phyloP scores from a whole-genome alignment of 1,140 invertebrate genomes.

The Megalonaias nervosa region DNA sequence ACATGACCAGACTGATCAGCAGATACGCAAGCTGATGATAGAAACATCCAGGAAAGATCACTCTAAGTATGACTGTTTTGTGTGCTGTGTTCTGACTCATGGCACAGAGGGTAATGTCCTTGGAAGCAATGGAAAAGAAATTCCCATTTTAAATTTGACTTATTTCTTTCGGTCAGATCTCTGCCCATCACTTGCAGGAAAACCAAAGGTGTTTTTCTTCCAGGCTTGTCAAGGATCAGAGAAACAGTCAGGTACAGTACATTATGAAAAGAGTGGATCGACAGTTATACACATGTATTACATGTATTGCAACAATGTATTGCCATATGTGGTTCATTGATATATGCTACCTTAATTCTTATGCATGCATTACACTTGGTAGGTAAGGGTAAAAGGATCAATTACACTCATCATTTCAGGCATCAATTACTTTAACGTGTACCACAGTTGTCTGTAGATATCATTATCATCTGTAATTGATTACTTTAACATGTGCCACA shows the following conservation, averaged over 20 bases:
- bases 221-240: conserved; percentile 69
- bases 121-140: conserved; percentile 53
- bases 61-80: conserved; percentile 54
- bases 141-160: conserved; percentile 59
- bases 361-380: too few relatives aligned
- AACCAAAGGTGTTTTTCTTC: conserved; percentile 70
- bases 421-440: too few relatives aligned
- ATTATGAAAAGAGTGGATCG: too few relatives aligned
- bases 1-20: conserved; percentile 32
- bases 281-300: too few relatives aligned
- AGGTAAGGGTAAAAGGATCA: too few relatives aligned
- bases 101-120: conserved; percentile 58
- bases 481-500: too few relatives aligned
- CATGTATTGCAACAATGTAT: too few relatives aligned
- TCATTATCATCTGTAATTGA: too few relatives aligned
- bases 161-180: conserved; percentile 50
- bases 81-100: conserved; percentile 63
- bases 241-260: conserved; percentile 50
- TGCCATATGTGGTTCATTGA: too few relatives aligned
- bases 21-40: conserved; percentile 31
- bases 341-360: too few relatives aligned
- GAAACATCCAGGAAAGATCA: conserved; percentile 41
- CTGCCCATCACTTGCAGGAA: conserved; percentile 57
- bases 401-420: too few relatives aligned
- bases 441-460: too few relatives aligned